A percentile compares a stretch with the other conserved stretches of the same genome.
Evolutionary conservation across 2,888 invertebrate genomes (phyloP).

Genomic region (Rotaria sp.): DNA sequence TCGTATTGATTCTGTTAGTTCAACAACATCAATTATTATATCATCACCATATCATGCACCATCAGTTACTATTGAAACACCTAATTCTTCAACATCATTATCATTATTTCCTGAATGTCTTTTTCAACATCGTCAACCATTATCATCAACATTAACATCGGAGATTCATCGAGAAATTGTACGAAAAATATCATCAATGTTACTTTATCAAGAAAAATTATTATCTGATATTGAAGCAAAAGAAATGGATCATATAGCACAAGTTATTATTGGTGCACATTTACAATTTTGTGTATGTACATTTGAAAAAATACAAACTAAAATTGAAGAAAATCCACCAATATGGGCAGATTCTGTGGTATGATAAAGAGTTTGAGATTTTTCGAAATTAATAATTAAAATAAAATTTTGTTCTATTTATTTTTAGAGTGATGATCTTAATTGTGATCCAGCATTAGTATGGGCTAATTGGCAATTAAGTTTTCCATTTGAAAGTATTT

Average conservation of each 20-base stretch:
- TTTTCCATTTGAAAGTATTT: background rate
- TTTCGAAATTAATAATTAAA: background rate
- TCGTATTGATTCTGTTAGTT: slow-evolving; percentile 24
- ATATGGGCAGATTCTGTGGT: background rate
- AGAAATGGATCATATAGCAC: slow-evolving; percentile 33
- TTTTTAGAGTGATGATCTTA: slow-evolving; percentile 8
- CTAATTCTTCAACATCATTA: background rate
- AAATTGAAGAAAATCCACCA: slow-evolving; percentile 36
- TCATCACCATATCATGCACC: background rate
- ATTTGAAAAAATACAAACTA: slow-evolving; percentile 36
- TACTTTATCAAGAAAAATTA: slow-evolving; percentile 20
- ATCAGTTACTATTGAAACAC: background rate
- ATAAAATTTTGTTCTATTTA: slow-evolving; percentile 43
- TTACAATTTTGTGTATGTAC: slow-evolving; percentile 32
- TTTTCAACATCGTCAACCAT: background rate
- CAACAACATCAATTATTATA: background rate
- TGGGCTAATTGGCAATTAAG: slow-evolving; percentile 25
- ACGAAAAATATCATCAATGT: background rate
- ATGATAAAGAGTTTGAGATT: background rate
- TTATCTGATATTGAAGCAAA: slow-evolving; percentile 14
- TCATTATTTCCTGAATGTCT: background rate
- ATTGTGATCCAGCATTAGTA: slow-evolving; percentile 25
- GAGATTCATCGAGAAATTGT: background rate
- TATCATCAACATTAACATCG: background rate
- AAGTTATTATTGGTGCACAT: slow-evolving; percentile 36